Evolutionary conservation across 2,888 invertebrate species (phyloP), one percentile per base, ranked within the genome.

Genomic region (Tinea semifulvella): DNA sequence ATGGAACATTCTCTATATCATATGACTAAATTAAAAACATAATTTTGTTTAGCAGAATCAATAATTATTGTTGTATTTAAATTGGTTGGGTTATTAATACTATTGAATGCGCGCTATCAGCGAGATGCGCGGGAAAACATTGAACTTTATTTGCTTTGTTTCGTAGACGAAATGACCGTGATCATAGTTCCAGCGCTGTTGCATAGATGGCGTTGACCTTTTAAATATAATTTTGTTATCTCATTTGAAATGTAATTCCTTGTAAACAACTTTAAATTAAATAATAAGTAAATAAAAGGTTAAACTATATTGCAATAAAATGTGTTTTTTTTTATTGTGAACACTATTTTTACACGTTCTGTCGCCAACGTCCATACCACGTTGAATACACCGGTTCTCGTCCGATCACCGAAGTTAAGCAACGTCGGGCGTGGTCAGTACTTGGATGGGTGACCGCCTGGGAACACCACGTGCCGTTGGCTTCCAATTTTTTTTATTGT

Each of bases 161-260:
- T 35, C 5, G 11, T 8, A 22, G 8, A 8, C n/a, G n/a, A 50
- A 35, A 6, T 64, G 69, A 53, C 71, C 68, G 25, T 73, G 72
- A 60, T 55, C 44, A 44, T 56, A 61, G 63, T 76, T 65, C 49
- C 0, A 2, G 0, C 2, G 5, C 1, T 2, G 4, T 1, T 2
- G 6, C 38, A 55, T 45, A 76, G 77, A 68, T 72, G 71, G 69
- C 70, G 62, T 46, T 61, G 25, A 38, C 36, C 3, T 11, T 22
- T 22, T 22, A 7, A 22, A 22, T 22, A 7, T 22, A 7, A 16
- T 7, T 25, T 36, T 36, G 3, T 36, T n/a, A n/a, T 27, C 27
- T 10, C 11, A 27, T 4, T 7, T 4, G 27, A 27, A 11, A 27
- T 11, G 27, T 11, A 27, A 27, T 7, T 27, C n/a, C 8, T 27